Evolutionary conservation across 1,140 invertebrate species (phyloP), one percentile per base, ranked within the genome.

Genomic region (Mya arenaria): DNA sequence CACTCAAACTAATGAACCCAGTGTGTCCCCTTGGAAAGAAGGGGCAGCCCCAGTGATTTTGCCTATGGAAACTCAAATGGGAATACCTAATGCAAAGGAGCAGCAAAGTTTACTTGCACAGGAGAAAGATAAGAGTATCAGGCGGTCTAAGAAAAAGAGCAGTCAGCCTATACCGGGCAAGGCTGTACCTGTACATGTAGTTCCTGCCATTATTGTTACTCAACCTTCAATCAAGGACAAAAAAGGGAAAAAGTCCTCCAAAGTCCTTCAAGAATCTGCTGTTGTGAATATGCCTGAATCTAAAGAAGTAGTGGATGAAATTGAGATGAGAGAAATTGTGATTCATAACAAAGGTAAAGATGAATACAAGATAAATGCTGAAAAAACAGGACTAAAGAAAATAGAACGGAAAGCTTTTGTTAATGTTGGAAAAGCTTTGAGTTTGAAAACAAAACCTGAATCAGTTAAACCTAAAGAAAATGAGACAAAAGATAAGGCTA

Each of bases 61-160:
- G 15, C 86, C 86, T 13, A 87, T 87, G 86, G 80, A 85, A 41
- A 87, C 84, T 1, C 84, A 79, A 8, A 60, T 87, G 66, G 84
- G 77, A 71, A 55, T 83, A 17, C 25, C 32, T 41, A 32, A 37
- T 41, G 36, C 44, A 19, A 63, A 77, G 28, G 69, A 71, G 23
- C 30, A 34, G 34, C 34, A 19, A 36, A 4, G n/a, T 8, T 37
- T 41, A 34, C 44, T 44, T 25, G 17, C 66, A 60, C 30, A 19
- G 19, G 66, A 60, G n/a, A 69, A 71, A 41, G 66, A 71, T n/a
- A 69, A 36, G 19, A 28, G 32, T 19, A 17, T 39, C 4, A 69
- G 55, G 19, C 28, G 44, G 2, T 66, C 65, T 30, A 80, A 80
- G 44, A 80, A 69, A 56, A 80, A 80, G n/a, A 39, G 4, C 15